Evolutionary conservation across 2,797 vertebrate species (phyloP).

Genomic region (Molossus alvarezi): DNA sequence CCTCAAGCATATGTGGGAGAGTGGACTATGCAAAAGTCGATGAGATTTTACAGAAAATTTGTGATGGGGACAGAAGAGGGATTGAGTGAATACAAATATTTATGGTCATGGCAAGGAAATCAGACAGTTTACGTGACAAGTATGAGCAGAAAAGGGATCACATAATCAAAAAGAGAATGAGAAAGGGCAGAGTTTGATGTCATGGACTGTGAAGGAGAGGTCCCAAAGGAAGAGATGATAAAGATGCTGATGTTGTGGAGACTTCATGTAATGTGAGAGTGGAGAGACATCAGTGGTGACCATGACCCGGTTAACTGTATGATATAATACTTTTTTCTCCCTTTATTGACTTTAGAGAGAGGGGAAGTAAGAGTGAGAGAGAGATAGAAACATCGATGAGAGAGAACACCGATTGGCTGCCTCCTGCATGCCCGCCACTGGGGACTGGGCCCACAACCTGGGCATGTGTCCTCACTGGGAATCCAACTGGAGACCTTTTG

Average conservation of each 20-base stretch:
- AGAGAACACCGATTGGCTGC: no score
- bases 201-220: neutral
- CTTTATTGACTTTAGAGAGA: no score
- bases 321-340: no score
- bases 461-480: no score
- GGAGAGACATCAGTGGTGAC: neutral
- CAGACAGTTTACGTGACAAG: neutral
- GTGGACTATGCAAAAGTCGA: neutral
- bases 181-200: neutral
- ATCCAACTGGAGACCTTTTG: no score
- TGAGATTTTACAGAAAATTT: neutral
- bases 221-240: neutral
- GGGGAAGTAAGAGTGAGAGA: no score
- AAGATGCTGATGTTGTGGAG: neutral
- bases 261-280: neutral
- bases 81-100: neutral
- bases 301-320: no score
- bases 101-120: neutral
- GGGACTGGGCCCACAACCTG: no score
- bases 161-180: neutral
- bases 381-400: no score
- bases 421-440: no score
- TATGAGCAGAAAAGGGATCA: neutral
- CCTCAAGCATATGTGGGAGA: neutral
- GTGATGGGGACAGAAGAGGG: neutral